Evolutionary conservation across 2,888 invertebrate species (phyloP), one percentile per base, ranked within the genome.

Genomic region (Spisula subtruncata): DNA sequence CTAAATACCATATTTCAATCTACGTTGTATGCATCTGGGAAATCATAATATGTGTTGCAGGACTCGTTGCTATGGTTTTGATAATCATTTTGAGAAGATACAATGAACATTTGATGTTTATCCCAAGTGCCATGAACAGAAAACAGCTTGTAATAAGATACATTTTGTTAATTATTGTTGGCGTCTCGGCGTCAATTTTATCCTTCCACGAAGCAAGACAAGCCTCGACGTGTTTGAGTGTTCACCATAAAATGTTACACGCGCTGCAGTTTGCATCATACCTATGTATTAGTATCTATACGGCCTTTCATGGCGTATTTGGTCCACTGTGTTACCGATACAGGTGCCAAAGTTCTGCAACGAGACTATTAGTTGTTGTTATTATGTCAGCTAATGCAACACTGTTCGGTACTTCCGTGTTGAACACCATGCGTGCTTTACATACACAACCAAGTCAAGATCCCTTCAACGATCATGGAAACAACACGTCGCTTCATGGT

Each of bases 171-270:
- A 5, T 32, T 1, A 16, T 86, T 0, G 81, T 81, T 25, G 81
- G 81, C 32, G 18, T 60, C 0, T 60, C 60, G 25, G 48, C 81
- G n/a, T 18, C n/a, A 46, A n/a, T 86, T 71, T 66, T 86, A 25
- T 81, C 86, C 8, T 8, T 81, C 10, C 71, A 48, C 48, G 66
- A 66, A 35, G 35, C 32, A 12, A 2, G 12, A 18, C 46, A 71
- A 32, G 66, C 25, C 32, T 16, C 32, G 0, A 41, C 48, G n/a
- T 81, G 81, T 32, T 25, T 35, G 20, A 66, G n/a, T 41, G 46
- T 86, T 56, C 29, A 48, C 18, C n/a, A 82, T 16, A 32, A 25
- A 54, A 54, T 18, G 32, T 10, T 82, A 18, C 54, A 82, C 32
- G 18, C 25, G 16, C 29, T 54, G 14, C 51, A 56, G 29, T 82